Base-by-base conservation (phyloP, 2,888 invertebrate species). In the Acholoe squamosa region DNA sequence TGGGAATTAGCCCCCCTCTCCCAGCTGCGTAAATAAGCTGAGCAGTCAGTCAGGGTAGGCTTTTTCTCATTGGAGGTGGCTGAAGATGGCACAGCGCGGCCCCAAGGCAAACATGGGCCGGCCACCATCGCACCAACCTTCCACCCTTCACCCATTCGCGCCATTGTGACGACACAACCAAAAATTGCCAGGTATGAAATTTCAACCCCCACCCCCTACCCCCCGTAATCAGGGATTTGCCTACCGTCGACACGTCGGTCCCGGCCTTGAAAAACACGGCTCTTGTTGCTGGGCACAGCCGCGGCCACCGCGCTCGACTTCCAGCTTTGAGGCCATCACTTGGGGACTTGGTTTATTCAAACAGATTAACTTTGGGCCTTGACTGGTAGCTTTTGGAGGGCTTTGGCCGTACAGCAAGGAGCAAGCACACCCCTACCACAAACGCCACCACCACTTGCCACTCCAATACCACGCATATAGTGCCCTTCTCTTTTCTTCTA, bases 131-230 rank as follows among this genome's bases (percentile, higher is more conserved):
- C 71, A 61, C 31, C 71, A n/a, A 28, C 71, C 71, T 3, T 3
- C 71, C 61, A 61, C 61, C 77, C 77, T 28, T 34, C 34, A 16
- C 84, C 84, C 51, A 84, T 84, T 84, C 84, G 28, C 43, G 33
- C 84, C 51, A 34, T 84, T 84, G 86, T 52, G 54, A 54, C 86
- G 86, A 86, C 86, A 86, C 86, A 56, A 56, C 56, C 56, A 54
- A 86, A 86, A 86, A 54, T 86, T 86, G 86, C 31, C 86, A 86
- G 86, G 86, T 86, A 86, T 86, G 86, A 86, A 86, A 86, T 86
- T 86, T 86, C 86, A 86, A 19, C 86, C 54, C 86, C 52, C n/a
- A 19, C 77, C 77, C 77, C 34, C 77, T n/a, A 22, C 34, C 43
- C 25, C 86, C 31, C 54, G 52, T 86, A 86, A 86, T 86, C 86